Conservation (phyloP, 37 sponge, comb jelly and placozoan species). For the Ephydatia muelleri region DNA sequence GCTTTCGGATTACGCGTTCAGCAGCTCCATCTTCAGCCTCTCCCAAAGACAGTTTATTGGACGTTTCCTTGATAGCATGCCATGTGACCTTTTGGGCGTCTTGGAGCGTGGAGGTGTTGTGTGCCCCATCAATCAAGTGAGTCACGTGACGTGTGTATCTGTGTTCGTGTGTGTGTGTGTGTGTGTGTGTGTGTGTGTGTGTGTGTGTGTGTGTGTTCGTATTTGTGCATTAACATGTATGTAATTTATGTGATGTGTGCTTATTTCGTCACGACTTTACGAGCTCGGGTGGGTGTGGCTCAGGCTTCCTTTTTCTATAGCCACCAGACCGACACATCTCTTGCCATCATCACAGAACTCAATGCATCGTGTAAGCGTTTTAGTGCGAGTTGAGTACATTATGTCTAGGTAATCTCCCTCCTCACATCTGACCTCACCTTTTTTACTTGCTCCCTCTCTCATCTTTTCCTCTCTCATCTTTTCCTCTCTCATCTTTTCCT, state of each 20-base stretch:
- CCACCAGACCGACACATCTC: constrained; percentile 15
- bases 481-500: neutral
- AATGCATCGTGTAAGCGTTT: constrained; percentile 29
- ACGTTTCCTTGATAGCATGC: constrained; percentile 23
- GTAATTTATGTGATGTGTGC: neutral
- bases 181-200: constrained; percentile 2
- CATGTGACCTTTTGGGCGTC: constrained; percentile 35
- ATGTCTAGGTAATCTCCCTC: too few relatives aligned
- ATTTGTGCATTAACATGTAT: neutral
- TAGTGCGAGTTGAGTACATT: too few relatives aligned
- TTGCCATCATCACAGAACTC: constrained; percentile 32
- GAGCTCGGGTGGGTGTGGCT: too few relatives aligned
- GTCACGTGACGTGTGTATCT: neutral
- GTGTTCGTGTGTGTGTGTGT: neutral
- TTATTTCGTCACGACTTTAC: too few relatives aligned
- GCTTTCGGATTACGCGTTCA: constrained; percentile 28
- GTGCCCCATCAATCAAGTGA: constrained; percentile 44
- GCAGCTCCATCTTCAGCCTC: neutral
- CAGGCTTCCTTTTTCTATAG: constrained; percentile 26
- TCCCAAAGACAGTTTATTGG: constrained; percentile 16
- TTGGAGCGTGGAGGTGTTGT: constrained; percentile 53
- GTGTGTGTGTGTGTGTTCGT: neutral
- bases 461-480: neutral
- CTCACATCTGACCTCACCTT: too few relatives aligned
- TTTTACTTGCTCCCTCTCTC: neutral